Conservation (phyloP, 2,888 invertebrate species). For the Drosophila borborema region DNA sequence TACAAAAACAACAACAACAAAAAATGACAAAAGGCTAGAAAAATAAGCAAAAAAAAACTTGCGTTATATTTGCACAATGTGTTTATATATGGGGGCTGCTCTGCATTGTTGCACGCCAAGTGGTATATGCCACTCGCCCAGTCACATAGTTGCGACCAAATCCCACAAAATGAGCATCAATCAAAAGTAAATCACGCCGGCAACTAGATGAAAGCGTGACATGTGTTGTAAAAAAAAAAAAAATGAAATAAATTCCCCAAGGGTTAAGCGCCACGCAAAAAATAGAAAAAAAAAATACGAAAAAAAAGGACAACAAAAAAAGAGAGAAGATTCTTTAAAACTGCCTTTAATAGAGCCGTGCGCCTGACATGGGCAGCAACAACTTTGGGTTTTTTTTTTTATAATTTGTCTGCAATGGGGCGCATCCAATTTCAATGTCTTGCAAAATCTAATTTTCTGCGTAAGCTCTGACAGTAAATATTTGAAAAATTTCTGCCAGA, state of each 20-base stretch:
- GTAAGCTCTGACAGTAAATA: conserved; percentile 9
- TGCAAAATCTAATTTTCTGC: conserved; percentile 6
- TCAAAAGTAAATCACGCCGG: conserved; percentile 53
- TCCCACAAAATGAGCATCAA: conserved; percentile 60
- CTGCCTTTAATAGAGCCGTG: conserved; percentile 6
- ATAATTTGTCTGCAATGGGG: not conserved
- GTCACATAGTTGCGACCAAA: conserved; percentile 49
- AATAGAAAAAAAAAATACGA: not conserved
- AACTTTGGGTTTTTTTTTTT: not conserved
- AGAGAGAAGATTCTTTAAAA: conserved; percentile 6
- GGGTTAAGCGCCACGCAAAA: conserved; percentile 5
- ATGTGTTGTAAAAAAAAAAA: conserved; percentile 16
- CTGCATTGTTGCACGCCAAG: conserved; percentile 47
- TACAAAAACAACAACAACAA: too few relatives aligned
- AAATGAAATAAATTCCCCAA: conserved; percentile 1
- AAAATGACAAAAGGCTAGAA: too few relatives aligned
- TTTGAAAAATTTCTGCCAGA: not conserved
- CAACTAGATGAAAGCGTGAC: conserved; percentile 44
- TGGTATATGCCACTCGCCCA: conserved; percentile 13
- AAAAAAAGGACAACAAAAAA: not conserved
- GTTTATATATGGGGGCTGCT: conserved; percentile 50
- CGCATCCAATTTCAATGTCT: conserved; percentile 2
- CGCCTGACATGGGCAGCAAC: not conserved
- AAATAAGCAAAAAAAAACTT: conserved; percentile 18
- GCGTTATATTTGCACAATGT: conserved; percentile 53